Evolutionary conservation across 2,113 vertebrate genomes (phyloP), one percentile per base, ranked within the genome.

Genomic region (Eretmochelys imbricata): DNA sequence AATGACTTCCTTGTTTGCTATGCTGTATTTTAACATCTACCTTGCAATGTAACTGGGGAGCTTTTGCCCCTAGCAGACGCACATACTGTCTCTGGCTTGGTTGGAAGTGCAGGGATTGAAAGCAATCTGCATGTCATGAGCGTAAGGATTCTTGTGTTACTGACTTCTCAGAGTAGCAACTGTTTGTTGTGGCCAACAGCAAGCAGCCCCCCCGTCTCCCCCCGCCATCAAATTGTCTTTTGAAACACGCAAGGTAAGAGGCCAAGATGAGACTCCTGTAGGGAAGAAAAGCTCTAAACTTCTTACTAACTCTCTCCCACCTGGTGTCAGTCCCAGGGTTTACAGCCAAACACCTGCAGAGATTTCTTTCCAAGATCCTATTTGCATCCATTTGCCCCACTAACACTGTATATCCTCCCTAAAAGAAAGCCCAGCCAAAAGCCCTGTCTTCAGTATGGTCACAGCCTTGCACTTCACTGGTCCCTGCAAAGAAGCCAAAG

Each of bases 361-460:
- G 9, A 4, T 10, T 94, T 87, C 91, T 93, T 93, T 88, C 62
- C 78, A 55, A 16, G 88, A 27, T 14, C 80, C 35, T 42, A 9
- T 51, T 85, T 13, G 80, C 84, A 85, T 85, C 53, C 91, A 16
- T 95, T 83, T 91, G 94, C 69, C 87, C 88, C 91, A 81, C 54
- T 75, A 1, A 65, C 76, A 2, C 84, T 82, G 46, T 48, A 25
- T 6, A 55, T 83, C 87, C 85, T 4, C 35, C 0, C 48, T 14
- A 27, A 91, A 62, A 84, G 96, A 55, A 88, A 51, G 35, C 90
- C 55, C 0, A 82, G 90, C 93, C 93, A 95, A 85, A 2, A 1
- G 6, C 89, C 90, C 80, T 76, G 76, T 62, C 9, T 48, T 49
- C 85, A 86, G 87, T 87, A 54, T 42, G 88, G 75, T 1, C 25